A percentile compares a stretch with the other conserved stretches of the same genome.
Conservation (phyloP, 2,888 invertebrate species). For the Strigamia crassipes region DNA sequence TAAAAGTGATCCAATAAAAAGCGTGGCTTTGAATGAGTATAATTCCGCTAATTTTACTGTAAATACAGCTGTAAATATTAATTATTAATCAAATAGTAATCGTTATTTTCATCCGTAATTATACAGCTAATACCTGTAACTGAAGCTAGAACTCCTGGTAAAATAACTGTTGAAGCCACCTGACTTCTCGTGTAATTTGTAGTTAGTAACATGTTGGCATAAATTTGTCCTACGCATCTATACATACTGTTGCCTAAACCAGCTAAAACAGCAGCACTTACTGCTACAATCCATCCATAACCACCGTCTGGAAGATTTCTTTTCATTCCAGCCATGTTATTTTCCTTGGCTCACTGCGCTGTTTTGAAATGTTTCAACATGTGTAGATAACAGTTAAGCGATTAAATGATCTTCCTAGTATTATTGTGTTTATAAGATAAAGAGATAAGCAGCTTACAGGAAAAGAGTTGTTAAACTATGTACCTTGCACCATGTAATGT, state of each 20-base stretch:
- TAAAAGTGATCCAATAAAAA: not conserved
- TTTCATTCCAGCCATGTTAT: too few relatives aligned
- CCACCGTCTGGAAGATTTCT: not conserved
- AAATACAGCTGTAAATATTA: not conserved
- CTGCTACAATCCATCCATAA: not conserved
- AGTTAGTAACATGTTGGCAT: not conserved
- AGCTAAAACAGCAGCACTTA: not conserved
- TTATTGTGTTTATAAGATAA: too few relatives aligned
- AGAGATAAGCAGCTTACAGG: too few relatives aligned
- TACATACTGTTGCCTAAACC: not conserved
- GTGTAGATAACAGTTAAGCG: too few relatives aligned
- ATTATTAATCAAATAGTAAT: not conserved
- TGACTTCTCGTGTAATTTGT: not conserved
- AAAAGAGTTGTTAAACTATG: too few relatives aligned
- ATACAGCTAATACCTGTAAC: not conserved
- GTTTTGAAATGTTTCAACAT: too few relatives aligned
- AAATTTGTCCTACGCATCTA: not conserved
- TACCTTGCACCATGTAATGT: too few relatives aligned
- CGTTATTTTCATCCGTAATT: not conserved
- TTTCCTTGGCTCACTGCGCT: too few relatives aligned
- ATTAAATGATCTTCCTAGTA: too few relatives aligned
- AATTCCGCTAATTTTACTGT: not conserved
- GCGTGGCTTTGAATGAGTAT: not conserved
- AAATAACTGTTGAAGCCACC: not conserved
- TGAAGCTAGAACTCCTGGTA: not conserved